A percentile compares a stretch with the other conserved stretches of the same genome.
Conservation (phyloP, 2,113 vertebrate species). For the Cephalopterus ornatus region DNA sequence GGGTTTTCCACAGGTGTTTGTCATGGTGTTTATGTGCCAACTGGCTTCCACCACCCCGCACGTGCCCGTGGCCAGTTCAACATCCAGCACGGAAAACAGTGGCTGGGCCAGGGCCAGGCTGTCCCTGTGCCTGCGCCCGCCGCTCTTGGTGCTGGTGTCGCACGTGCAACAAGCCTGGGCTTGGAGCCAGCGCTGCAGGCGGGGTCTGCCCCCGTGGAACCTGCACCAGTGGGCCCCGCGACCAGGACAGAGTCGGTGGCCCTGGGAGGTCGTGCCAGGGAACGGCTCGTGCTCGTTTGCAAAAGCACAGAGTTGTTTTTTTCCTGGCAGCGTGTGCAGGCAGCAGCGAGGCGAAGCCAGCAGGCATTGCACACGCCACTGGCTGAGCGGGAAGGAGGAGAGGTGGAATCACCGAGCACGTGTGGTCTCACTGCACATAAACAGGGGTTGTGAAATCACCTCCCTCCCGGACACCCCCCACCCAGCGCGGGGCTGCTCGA, state of each 20-base stretch:
- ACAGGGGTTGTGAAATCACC: neutral
- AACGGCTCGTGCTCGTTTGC: neutral
- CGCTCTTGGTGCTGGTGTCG: rapidly evolving
- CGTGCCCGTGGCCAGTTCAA: rapidly evolving
- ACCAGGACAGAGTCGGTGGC: neutral
- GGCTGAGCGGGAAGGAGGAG: neutral
- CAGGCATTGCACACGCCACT: neutral
- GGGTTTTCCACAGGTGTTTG: neutral
- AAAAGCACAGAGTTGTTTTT: neutral
- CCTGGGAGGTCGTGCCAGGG: neutral
- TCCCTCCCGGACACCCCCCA: neutral
- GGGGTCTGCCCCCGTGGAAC: rapidly evolving
- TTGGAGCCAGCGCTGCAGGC: rapidly evolving
- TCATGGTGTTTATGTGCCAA: neutral
- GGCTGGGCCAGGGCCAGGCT: neutral
- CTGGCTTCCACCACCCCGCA: rapidly evolving
- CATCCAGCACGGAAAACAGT: neutral
- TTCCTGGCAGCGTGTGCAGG: neutral
- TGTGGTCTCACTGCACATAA: neutral
- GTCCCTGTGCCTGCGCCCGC: neutral
- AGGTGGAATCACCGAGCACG: neutral
- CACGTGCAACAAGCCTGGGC: neutral
- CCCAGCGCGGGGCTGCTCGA: rapidly evolving
- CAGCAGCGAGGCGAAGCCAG: neutral
- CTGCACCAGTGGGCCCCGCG: neutral